These are phyloP conservation scores for Coranthus polyacanthus DNA, from an alignment of 2,797 vertebrate species.

Conservation along the genomic window DNA sequence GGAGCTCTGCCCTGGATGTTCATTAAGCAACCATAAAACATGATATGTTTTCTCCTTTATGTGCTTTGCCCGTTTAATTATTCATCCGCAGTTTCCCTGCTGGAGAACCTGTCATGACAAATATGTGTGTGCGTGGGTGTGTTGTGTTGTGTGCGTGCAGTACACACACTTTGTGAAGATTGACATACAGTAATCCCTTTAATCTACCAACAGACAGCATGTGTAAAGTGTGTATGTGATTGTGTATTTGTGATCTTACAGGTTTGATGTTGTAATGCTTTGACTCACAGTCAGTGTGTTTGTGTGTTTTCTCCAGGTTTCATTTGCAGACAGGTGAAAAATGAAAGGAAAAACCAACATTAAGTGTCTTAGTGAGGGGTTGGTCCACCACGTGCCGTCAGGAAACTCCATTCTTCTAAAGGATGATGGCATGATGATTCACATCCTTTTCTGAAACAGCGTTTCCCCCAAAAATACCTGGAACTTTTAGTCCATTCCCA, in stretches of 20 bases:
- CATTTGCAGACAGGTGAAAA: no score
- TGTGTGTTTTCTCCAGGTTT: conserved; percentile 12
- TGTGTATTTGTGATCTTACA: conserved; percentile 27
- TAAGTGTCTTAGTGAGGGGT: no score
- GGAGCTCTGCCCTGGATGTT: conserved; percentile 61
- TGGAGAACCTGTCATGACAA: conserved; percentile 2
- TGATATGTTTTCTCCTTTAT: conserved; percentile 67
- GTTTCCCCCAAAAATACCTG: no score
- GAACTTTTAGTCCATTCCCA: no score
- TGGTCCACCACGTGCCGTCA: no score
- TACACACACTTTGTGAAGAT: conserved; percentile 30
- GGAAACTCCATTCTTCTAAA: no score
- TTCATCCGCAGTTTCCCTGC: conserved; percentile 55
- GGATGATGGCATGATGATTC: no score
- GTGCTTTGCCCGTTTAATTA: conserved; percentile 67
- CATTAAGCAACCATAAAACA: conserved; percentile 68
- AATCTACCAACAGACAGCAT: conserved; percentile 38
- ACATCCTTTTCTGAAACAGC: no score
- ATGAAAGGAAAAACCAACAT: no score
- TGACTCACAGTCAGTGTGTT: conserved; percentile 35
- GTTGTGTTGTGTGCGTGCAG: no score
- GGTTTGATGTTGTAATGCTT: conserved; percentile 19
- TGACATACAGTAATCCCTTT: conserved; percentile 49
- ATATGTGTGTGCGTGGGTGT: conserved; percentile 7
- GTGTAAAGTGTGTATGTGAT: conserved; percentile 1